Percentiles rank a stretch among this genome's conserved stretches.
Evolutionary conservation across 2,888 invertebrate genomes (phyloP).

Genomic region (Dusona sp.): DNA sequence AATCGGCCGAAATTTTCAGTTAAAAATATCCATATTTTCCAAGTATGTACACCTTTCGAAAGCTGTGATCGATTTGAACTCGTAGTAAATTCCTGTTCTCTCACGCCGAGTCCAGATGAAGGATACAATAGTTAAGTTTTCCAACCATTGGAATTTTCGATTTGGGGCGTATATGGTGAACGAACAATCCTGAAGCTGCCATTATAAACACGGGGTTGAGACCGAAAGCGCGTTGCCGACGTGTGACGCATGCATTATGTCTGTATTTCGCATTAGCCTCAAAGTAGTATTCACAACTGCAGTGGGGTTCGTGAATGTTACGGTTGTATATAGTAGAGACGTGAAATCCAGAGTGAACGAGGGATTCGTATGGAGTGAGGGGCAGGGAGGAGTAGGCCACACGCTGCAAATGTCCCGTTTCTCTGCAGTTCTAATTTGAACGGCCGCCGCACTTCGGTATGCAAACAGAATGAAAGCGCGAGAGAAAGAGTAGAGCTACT

Average conservation of each 20-base stretch:
- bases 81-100: neutral
- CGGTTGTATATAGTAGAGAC: slow-evolving; percentile 10
- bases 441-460: slow-evolving; percentile 45
- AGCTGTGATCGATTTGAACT: slow-evolving; percentile 34
- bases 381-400: slow-evolving; percentile 30
- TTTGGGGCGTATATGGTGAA: slow-evolving; percentile 40
- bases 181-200: slow-evolving; percentile 50
- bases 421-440: slow-evolving; percentile 63
- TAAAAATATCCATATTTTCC: neutral
- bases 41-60: neutral
- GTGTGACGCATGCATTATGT: slow-evolving; percentile 49
- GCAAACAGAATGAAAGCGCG: slow-evolving; percentile 34
- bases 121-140: slow-evolving; percentile 30
- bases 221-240: neutral
- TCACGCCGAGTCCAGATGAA: slow-evolving; percentile 9
- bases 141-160: slow-evolving; percentile 49
- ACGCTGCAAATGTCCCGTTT: slow-evolving; percentile 58
- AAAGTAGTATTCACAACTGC: slow-evolving; percentile 33
- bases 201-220: neutral
- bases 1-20: no score
- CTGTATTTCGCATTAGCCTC: slow-evolving; percentile 57
- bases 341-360: slow-evolving; percentile 2
- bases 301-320: slow-evolving; percentile 34
- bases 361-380: neutral
- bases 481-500: slow-evolving; percentile 29